Percentiles rank a stretch among this genome's conserved stretches.
Conservation (phyloP, 2,113 vertebrate species). For the Hyla sarda region DNA sequence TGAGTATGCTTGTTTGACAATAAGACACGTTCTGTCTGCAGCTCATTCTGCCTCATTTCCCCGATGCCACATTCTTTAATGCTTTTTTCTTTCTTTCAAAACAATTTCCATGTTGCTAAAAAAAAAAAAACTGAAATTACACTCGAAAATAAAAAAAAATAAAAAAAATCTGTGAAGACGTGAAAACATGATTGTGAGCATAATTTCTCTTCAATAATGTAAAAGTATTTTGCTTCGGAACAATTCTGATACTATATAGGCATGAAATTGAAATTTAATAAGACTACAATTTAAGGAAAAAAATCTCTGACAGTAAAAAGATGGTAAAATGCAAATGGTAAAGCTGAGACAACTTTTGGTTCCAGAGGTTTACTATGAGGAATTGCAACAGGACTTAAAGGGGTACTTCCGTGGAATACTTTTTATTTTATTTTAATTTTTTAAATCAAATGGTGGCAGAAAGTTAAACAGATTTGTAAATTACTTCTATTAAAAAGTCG, state of each 20-base stretch:
- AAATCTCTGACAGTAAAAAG: background rate
- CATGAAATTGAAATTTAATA: conserved; percentile 27
- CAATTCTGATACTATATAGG: conserved; percentile 7
- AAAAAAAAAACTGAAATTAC: too few species aligned
- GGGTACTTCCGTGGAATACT: too few species aligned
- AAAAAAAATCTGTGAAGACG: conserved; percentile 7
- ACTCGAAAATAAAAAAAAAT: too few species aligned
- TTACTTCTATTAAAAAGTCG: too few species aligned
- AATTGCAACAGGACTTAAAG: too few species aligned
- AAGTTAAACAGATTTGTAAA: too few species aligned
- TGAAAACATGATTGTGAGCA: background rate
- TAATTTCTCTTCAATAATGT: conserved; percentile 6
- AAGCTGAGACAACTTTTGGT: background rate
- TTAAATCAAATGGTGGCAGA: too few species aligned
- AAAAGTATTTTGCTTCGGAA: conserved; percentile 24
- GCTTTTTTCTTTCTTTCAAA: background rate
- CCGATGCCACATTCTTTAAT: background rate
- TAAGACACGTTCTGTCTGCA: background rate
- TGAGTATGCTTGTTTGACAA: background rate
- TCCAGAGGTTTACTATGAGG: background rate
- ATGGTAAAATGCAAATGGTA: background rate
- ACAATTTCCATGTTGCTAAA: too few species aligned
- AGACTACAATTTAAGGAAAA: background rate
- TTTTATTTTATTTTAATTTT: too few species aligned
- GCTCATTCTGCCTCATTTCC: background rate